phyloP scores from a whole-genome alignment of 2,888 invertebrate species.

The Drosophila lacicola region DNA sequence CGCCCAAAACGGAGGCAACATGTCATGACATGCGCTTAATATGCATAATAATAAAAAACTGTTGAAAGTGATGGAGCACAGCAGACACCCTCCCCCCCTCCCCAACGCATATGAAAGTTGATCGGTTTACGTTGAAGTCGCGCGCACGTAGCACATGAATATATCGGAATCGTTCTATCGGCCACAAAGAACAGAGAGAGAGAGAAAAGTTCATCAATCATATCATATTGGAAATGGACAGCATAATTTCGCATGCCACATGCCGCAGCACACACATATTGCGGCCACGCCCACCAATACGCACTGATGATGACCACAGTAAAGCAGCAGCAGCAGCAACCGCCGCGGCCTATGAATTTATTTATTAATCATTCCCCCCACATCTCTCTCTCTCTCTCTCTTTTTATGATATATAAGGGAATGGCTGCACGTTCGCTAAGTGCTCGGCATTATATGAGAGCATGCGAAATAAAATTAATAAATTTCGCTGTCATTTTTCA shows the following conservation, averaged over 20 bases:
- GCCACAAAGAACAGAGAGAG: neutral
- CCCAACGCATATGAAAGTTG: conserved; percentile 10
- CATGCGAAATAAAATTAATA: conserved; percentile 18
- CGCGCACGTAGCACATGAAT: conserved; percentile 42
- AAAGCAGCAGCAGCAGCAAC: conserved; percentile 20
- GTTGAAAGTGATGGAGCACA: conserved; percentile 57
- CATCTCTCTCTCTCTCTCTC: neutral
- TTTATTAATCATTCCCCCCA: conserved; percentile 51
- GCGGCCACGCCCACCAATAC: conserved; percentile 15
- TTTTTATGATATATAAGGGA: conserved; percentile 38
- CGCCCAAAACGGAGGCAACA: conserved; percentile 22
- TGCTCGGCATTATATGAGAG: conserved; percentile 25
- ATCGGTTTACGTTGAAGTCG: conserved; percentile 48
- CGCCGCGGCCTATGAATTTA: conserved; percentile 55
- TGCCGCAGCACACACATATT: neutral
- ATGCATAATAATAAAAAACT: conserved; percentile 77
- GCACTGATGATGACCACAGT: conserved; percentile 40
- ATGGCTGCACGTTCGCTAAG: conserved; percentile 33
- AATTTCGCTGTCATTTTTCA: conserved; percentile 25
- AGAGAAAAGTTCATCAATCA: conserved; percentile 66
- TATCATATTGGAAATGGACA: conserved; percentile 68
- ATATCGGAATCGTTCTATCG: conserved; percentile 1
- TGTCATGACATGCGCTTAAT: conserved; percentile 74
- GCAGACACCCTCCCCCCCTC: neutral
- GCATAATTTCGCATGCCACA: conserved; percentile 54